phyloP scores from a whole-genome alignment of 2,797 vertebrate genomes.

The Triplophysa bombifrons region DNA sequence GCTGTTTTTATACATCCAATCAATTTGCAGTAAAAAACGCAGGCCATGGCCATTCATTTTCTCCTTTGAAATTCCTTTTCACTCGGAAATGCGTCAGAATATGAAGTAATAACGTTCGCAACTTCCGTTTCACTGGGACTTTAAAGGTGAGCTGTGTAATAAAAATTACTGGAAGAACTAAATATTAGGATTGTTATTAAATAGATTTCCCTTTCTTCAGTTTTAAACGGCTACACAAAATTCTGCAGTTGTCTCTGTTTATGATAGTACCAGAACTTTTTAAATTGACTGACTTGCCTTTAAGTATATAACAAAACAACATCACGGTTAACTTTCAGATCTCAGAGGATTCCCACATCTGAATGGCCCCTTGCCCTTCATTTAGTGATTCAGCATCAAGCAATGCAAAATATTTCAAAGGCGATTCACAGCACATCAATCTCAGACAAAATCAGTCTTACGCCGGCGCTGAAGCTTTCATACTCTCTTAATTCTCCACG shows the following conservation, averaged over 20 bases:
- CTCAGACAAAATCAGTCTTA: slow-evolving; percentile 41
- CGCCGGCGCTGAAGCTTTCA: slow-evolving; percentile 29
- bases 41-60: too few species aligned
- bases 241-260: not conserved
- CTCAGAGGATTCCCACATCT: not conserved
- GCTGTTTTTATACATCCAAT: too few species aligned
- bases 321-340: not conserved
- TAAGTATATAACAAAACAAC: not conserved
- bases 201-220: too few species aligned
- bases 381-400: slow-evolving; percentile 15
- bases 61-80: too few species aligned
- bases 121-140: too few species aligned
- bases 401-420: slow-evolving; percentile 15
- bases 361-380: slow-evolving; percentile 1
- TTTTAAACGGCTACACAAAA: too few species aligned
- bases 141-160: not conserved
- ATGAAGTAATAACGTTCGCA: too few species aligned
- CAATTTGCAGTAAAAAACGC: too few species aligned
- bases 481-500: slow-evolving; percentile 23
- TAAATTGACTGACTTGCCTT: not conserved
- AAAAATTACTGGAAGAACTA: not conserved
- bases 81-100: too few species aligned
- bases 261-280: not conserved
- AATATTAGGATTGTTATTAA: not conserved
- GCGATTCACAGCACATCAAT: slow-evolving; percentile 27